Conservation (phyloP, 2,797 vertebrate species). For the Holocentrus rufus region DNA sequence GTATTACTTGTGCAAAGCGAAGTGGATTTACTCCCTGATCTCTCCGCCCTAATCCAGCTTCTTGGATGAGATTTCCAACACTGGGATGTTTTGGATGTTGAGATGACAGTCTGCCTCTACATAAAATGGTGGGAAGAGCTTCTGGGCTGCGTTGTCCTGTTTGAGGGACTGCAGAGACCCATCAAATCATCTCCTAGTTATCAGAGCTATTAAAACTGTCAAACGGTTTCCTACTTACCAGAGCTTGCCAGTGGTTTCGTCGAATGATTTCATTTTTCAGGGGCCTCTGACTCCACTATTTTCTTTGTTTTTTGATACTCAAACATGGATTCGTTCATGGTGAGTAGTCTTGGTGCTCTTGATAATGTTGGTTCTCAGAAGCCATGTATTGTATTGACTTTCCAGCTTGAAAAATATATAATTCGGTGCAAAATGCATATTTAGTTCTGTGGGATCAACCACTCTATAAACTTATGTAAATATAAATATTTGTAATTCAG, state of each 20-base stretch:
- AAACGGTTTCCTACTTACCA: background rate
- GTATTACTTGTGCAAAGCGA: conserved; percentile 35
- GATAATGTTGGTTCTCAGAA: conserved; percentile 34
- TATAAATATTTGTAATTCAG: conserved; percentile 30
- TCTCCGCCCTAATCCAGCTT: conserved; percentile 54
- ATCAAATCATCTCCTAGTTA: conserved; percentile 17
- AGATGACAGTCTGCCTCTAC: conserved; percentile 39
- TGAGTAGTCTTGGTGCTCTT: conserved; percentile 36
- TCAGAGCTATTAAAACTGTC: background rate
- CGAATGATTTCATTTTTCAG: background rate
- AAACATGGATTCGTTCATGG: conserved; percentile 50
- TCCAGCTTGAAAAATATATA: background rate
- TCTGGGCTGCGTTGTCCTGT: conserved; percentile 19
- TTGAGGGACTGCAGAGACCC: conserved; percentile 17
- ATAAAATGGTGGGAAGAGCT: conserved; percentile 25
- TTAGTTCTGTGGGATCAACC: background rate
- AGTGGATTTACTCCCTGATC: conserved; percentile 59
- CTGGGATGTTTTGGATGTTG: conserved; percentile 47
- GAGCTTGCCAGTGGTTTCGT: too few species aligned
- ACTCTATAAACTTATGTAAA: background rate
- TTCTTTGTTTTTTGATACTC: conserved; percentile 23
- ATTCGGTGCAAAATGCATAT: background rate
- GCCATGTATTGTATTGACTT: conserved; percentile 22
- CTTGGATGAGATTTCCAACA: conserved; percentile 59
- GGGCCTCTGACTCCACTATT: conserved; percentile 27